These are phyloP conservation scores for Pyrgus malvae DNA, from an alignment of 2,888 invertebrate genomes.

Conservation along the genomic window DNA sequence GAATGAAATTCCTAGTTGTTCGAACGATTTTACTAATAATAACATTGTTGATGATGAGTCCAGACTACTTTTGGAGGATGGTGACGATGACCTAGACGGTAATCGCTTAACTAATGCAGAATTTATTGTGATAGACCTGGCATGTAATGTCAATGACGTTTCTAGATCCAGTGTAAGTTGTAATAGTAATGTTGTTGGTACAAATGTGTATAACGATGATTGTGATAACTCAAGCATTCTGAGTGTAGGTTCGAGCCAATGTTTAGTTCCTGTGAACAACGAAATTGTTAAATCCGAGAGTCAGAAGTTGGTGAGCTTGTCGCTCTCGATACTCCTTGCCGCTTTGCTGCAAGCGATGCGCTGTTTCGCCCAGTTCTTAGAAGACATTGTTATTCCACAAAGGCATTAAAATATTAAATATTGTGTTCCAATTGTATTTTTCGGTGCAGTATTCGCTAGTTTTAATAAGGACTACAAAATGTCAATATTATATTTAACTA, in stretches of 20 bases:
- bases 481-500: constrained; percentile 69
- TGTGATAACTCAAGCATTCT: constrained; percentile 62
- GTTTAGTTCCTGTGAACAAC: constrained; percentile 75
- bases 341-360: constrained; percentile 84
- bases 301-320: constrained; percentile 81
- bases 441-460: constrained; percentile 52
- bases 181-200: constrained; percentile 48
- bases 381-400: constrained; percentile 79
- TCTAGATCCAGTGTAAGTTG: constrained; percentile 44
- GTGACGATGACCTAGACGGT: constrained; percentile 32
- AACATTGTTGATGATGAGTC: constrained; percentile 51
- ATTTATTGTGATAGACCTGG: constrained; percentile 73
- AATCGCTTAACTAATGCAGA: constrained; percentile 46
- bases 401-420: constrained; percentile 53
- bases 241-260: constrained; percentile 59
- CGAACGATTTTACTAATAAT: constrained; percentile 59
- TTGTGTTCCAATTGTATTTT: constrained; percentile 57
- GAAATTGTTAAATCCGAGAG: constrained; percentile 68
- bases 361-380: constrained; percentile 83
- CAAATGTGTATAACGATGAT: constrained; percentile 55
- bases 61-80: constrained; percentile 38
- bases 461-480: constrained; percentile 54
- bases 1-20: constrained; percentile 78
- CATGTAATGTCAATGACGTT: constrained; percentile 61
- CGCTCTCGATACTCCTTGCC: constrained; percentile 82